A percentile compares a stretch with the other conserved stretches of the same genome.
phyloP scores from a whole-genome alignment of 2,113 vertebrate genomes.

The Corythaixoides concolor region DNA sequence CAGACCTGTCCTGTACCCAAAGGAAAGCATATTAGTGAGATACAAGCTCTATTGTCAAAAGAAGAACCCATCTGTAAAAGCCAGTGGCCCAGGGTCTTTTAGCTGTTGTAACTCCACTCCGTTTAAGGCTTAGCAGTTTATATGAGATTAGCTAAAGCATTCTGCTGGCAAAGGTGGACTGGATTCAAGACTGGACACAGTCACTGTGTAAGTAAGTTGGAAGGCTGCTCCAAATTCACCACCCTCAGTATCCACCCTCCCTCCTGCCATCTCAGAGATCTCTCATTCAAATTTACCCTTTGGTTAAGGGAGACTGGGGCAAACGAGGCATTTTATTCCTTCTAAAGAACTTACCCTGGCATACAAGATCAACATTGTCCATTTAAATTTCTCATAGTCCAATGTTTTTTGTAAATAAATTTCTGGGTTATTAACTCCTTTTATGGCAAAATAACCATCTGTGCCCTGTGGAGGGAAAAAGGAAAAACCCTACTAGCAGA shows the following conservation, averaged over 20 bases:
- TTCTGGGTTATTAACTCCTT: conserved; percentile 77
- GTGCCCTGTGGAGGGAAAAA: conserved; percentile 64
- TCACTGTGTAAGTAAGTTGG: no score
- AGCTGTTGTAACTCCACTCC: not conserved
- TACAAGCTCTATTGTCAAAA: not conserved
- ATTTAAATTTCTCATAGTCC: conserved; percentile 80
- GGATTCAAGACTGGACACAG: not conserved
- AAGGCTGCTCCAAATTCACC: not conserved
- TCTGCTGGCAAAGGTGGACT: not conserved
- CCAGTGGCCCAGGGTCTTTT: not conserved
- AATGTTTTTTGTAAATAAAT: conserved; percentile 77
- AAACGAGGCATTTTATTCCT: not conserved
- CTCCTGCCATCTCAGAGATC: not conserved
- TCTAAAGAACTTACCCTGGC: conserved; percentile 76
- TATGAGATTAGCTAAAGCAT: not conserved
- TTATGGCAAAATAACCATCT: conserved; percentile 77
- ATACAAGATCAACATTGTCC: conserved; percentile 72
- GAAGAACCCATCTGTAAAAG: not conserved
- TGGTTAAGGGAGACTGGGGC: not conserved
- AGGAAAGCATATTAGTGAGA: not conserved
- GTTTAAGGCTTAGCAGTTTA: not conserved
- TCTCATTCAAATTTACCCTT: not conserved
- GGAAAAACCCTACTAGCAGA: not conserved
- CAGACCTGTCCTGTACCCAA: conserved; percentile 73
- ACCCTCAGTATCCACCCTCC: not conserved